Conservation (phyloP, 2,113 vertebrate species). For the Phasianus colchicus region DNA sequence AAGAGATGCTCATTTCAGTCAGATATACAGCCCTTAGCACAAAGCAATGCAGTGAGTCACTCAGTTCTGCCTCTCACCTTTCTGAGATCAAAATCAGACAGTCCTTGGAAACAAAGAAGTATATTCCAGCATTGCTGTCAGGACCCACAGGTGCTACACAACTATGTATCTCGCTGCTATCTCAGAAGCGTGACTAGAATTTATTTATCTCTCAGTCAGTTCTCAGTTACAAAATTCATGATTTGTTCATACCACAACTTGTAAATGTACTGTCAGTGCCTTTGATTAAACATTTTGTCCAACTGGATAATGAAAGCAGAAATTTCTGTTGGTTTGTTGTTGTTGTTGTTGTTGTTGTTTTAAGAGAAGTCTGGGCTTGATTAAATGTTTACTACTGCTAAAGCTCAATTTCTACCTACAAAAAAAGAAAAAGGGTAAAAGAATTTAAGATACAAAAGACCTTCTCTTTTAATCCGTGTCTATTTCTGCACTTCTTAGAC, state of each 20-base stretch:
- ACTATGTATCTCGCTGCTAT: not conserved
- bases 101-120: not conserved
- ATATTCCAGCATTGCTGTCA: not conserved
- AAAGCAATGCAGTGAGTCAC: not conserved
- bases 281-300: not conserved
- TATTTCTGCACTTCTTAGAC: constrained; percentile 22
- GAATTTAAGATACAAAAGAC: constrained; percentile 24
- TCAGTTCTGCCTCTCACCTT: not conserved
- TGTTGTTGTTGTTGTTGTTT: not conserved
- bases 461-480: constrained; percentile 5
- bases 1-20: not conserved
- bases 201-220: not conserved
- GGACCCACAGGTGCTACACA: not conserved
- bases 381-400: constrained; percentile 32
- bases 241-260: not conserved
- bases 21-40: not conserved
- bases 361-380: not conserved
- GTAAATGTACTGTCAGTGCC: not conserved
- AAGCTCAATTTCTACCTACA: constrained; percentile 2
- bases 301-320: not conserved
- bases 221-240: not conserved
- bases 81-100: not conserved
- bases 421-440: not conserved
- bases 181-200: not conserved
- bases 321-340: not conserved